phyloP scores from a whole-genome alignment of 2,888 invertebrate species.

The Catocala sponsa region DNA sequence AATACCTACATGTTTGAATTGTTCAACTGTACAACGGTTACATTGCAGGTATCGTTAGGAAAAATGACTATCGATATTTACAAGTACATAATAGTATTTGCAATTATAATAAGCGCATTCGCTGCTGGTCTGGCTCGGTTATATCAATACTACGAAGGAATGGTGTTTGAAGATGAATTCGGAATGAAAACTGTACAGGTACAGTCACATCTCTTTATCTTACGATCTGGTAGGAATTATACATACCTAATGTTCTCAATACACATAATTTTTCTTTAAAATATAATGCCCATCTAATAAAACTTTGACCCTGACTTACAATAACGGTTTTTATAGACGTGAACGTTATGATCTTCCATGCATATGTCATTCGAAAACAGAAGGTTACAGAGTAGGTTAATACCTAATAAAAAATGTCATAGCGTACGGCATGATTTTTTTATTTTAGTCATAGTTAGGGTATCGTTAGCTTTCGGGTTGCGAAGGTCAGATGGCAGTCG shows the following conservation, averaged over 20 bases:
- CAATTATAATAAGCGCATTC: conserved; percentile 88
- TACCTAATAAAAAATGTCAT: conserved; percentile 32
- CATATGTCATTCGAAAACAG: conserved; percentile 35
- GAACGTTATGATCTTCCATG: conserved; percentile 21
- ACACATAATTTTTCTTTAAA: conserved; percentile 17
- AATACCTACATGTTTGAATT: conserved; percentile 21
- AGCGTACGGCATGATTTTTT: conserved; percentile 20
- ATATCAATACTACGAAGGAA: conserved; percentile 90
- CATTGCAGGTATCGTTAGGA: conserved; percentile 88
- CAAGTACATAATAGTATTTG: conserved; percentile 89
- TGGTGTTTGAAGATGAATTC: conserved; percentile 87
- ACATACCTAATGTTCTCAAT: conserved; percentile 4
- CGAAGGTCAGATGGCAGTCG: no score
- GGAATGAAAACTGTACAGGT: conserved; percentile 87
- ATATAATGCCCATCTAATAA: conserved; percentile 25
- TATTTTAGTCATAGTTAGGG: conserved; percentile 7
- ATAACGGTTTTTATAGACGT: conserved; percentile 37
- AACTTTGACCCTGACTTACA: conserved; percentile 35
- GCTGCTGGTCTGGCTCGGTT: conserved; percentile 88
- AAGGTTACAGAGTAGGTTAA: conserved; percentile 41
- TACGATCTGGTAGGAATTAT: neutral
- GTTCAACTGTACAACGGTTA: conserved; percentile 27
- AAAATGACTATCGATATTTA: conserved; percentile 91
- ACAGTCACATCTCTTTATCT: conserved; percentile 12
- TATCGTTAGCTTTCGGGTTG: no score